phyloP scores from a whole-genome alignment of 1,140 invertebrate species.

The Bombus confusus region DNA sequence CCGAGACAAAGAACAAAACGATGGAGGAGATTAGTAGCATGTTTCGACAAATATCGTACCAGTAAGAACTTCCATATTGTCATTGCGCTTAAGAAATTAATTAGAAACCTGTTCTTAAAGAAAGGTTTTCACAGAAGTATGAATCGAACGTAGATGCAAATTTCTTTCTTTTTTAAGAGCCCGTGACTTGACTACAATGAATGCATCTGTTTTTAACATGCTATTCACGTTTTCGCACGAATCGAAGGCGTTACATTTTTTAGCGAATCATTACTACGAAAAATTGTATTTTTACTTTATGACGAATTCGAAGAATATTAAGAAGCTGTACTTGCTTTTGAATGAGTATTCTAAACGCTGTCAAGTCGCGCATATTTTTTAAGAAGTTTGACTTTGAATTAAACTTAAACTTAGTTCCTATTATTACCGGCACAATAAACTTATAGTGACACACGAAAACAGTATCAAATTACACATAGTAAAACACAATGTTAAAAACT shows the following conservation, averaged over 20 bases:
- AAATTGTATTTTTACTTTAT: constrained; percentile 2
- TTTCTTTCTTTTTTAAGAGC: neutral
- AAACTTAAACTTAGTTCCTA: constrained; percentile 76
- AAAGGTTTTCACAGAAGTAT: neutral
- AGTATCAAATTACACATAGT: constrained; percentile 6
- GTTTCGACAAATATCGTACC: constrained; percentile 88
- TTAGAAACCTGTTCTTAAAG: neutral
- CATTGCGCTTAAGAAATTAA: neutral
- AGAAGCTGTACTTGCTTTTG: neutral
- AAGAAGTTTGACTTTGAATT: constrained; percentile 27
- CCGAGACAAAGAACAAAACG: constrained; percentile 93
- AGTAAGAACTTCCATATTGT: constrained; percentile 79
- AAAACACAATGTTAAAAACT: neutral
- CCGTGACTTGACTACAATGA: constrained; percentile 16
- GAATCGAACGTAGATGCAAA: constrained; percentile 8
- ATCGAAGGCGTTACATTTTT: neutral
- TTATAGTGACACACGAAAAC: neutral
- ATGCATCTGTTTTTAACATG: neutral
- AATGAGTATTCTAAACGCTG: neutral
- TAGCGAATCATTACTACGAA: neutral
- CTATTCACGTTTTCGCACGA: neutral
- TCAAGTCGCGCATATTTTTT: constrained; percentile 22
- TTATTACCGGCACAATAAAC: constrained; percentile 60
- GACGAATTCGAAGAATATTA: neutral
- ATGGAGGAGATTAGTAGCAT: constrained; percentile 91